Evolutionary conservation across 2,113 vertebrate species (phyloP), one percentile per base, ranked within the genome.

Genomic region (Brachyhypopomus occidentalis): DNA sequence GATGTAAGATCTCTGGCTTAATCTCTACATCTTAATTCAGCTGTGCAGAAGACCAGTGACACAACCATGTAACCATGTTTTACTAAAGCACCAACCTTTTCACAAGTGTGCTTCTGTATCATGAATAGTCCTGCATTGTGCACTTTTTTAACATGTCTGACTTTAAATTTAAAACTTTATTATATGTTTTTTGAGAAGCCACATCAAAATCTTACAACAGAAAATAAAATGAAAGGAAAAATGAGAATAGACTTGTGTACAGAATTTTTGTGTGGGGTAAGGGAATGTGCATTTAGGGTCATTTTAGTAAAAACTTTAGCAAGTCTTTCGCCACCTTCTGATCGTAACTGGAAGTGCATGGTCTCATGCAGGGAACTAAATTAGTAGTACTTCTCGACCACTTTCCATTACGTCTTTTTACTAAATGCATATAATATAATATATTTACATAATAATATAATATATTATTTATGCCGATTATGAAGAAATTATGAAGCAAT

Each of bases 301-400:
- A 14, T 52, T 14, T 52, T 52, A 45, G 8, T 36, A 34, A 70
- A 34, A 70, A 41, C 12, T 72, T 4, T 1, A 60, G 22, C 23
- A 72, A 22, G n/a, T 70, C 34, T 17, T 9, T 48, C 19, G 36
- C 67, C 83, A 78, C 69, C 83, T 70, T 72, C 27, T 81, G 83
- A 48, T 69, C 20, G 73, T 5, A 81, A 30, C 19, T 74, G 52
- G 55, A 69, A 74, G 9, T 78, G 75, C 74, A 36, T 27, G 23
- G 27, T 25, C 27, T 25, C 25, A 55, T 2, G 27, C 27, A 20
- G 27, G 30, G 11, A 16, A 36, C 17, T 9, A 64, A 64, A 48
- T 56, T 8, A 36, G 45, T 36, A 52, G n/a, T 20, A 77, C n/a
- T 7, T 48, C 19, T n/a, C 4, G 1, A 9, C 0, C 5, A 52